phyloP scores from a whole-genome alignment of 2,113 vertebrate genomes.

The Capricornis sumatraensis region DNA sequence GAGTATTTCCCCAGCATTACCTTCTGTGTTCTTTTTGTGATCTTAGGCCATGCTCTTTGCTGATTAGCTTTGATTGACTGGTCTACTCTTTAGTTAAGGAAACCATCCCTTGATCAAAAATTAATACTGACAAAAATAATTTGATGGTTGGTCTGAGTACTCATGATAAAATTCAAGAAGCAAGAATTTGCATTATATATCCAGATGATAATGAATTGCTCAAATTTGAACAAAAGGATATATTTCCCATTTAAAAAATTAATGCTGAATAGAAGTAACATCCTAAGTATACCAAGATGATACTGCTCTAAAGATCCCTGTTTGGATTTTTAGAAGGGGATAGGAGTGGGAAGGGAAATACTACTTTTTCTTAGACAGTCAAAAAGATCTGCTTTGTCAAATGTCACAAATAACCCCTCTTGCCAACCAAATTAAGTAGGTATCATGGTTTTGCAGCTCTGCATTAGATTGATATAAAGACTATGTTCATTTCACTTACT shows the following conservation, averaged over 20 bases:
- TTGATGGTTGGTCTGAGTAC: neutral
- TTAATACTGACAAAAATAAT: conserved; percentile 35
- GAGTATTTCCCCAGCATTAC: neutral
- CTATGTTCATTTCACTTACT: conserved; percentile 53
- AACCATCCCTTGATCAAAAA: neutral
- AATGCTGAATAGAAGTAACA: neutral
- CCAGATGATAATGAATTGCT: neutral
- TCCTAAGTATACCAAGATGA: neutral
- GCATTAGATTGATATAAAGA: conserved; percentile 49
- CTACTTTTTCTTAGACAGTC: neutral
- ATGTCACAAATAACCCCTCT: neutral
- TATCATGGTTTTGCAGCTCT: neutral
- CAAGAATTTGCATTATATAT: neutral
- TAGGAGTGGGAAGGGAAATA: neutral
- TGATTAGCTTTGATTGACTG: neutral
- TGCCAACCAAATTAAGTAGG: neutral
- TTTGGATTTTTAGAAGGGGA: neutral
- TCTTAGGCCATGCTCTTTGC: neutral
- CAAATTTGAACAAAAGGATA: neutral
- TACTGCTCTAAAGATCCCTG: neutral
- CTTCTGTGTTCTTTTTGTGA: neutral
- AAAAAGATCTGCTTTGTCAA: neutral
- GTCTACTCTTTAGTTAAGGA: neutral
- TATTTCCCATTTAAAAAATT: neutral
- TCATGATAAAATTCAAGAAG: conserved; percentile 27